Evolutionary conservation across 2,888 invertebrate species (phyloP).

Genomic region (Diabrotica balteata): DNA sequence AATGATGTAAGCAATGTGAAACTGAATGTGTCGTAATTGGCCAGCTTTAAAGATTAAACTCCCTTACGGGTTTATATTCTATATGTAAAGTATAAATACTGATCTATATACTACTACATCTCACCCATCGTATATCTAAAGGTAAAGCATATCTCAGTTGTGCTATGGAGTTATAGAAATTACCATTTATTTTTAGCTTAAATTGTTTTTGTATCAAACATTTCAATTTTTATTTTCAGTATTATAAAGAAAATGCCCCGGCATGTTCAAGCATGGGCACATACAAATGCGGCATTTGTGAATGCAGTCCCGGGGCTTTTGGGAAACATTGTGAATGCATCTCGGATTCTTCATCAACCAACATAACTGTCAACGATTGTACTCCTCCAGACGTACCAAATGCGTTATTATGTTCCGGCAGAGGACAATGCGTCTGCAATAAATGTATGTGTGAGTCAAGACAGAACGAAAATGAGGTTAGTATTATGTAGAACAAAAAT

Average conservation of each 20-base stretch:
- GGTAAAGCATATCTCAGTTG: too few relatives aligned
- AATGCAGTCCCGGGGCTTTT: constrained; percentile 80
- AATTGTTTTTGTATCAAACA: background rate
- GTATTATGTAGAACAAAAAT: constrained; percentile 26
- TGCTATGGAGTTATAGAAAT: too few relatives aligned
- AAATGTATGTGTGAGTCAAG: constrained; percentile 75
- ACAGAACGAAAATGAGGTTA: constrained; percentile 71
- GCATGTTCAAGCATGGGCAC: constrained; percentile 81
- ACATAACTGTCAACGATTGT: constrained; percentile 38
- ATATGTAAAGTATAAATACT: too few relatives aligned
- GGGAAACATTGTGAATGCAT: constrained; percentile 90
- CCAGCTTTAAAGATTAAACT: too few relatives aligned
- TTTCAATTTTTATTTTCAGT: constrained; percentile 54
- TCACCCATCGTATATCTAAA: too few relatives aligned
- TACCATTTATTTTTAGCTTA: too few relatives aligned
- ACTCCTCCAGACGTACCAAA: constrained; percentile 37
- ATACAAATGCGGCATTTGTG: constrained; percentile 90
- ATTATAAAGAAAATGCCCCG: constrained; percentile 69
- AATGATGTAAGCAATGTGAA: too few relatives aligned
- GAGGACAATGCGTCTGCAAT: constrained; percentile 84
- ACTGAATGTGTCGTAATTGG: too few relatives aligned
- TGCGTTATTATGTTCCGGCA: constrained; percentile 68
- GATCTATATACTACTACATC: too few relatives aligned
- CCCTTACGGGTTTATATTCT: too few relatives aligned
- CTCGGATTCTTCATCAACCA: constrained; percentile 41